A percentile compares a stretch with the other conserved stretches of the same genome.
phyloP scores from a whole-genome alignment of 2,888 invertebrate species.

The Smittia sp. region DNA sequence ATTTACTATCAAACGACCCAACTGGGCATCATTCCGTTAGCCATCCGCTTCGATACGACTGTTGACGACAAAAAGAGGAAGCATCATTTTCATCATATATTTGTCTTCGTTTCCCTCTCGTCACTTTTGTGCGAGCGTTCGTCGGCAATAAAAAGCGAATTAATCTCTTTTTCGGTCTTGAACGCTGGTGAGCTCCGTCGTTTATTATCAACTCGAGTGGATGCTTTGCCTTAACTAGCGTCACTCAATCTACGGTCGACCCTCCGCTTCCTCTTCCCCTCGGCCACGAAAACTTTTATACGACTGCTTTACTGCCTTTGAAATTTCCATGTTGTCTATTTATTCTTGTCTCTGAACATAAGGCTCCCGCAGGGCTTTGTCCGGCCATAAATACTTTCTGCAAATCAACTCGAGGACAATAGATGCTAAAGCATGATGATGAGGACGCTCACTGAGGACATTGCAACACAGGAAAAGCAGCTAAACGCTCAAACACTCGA shows the following conservation, averaged over 20 bases:
- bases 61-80: not conserved
- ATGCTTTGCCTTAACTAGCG: no score
- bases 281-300: not conserved
- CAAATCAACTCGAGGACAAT: not conserved
- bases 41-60: not conserved
- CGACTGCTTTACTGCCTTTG: not conserved
- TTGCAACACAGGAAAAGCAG: not conserved
- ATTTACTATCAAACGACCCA: not conserved
- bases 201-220: not conserved
- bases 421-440: not conserved
- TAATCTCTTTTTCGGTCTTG: slow-evolving; percentile 27
- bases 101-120: not conserved
- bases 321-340: slow-evolving; percentile 21
- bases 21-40: not conserved
- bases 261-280: not conserved
- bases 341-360: not conserved
- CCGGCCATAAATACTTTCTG: not conserved
- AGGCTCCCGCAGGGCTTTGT: not conserved
- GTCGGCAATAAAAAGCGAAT: slow-evolving; percentile 28
- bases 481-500: not conserved
- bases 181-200: not conserved
- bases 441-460: not conserved
- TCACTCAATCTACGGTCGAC: not conserved
- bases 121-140: slow-evolving; percentile 20
- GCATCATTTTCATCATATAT: slow-evolving; percentile 6